Base-by-base conservation (phyloP, 37 sponge, comb jelly and placozoan genomes). In the Mnemiopsis leidyi region DNA sequence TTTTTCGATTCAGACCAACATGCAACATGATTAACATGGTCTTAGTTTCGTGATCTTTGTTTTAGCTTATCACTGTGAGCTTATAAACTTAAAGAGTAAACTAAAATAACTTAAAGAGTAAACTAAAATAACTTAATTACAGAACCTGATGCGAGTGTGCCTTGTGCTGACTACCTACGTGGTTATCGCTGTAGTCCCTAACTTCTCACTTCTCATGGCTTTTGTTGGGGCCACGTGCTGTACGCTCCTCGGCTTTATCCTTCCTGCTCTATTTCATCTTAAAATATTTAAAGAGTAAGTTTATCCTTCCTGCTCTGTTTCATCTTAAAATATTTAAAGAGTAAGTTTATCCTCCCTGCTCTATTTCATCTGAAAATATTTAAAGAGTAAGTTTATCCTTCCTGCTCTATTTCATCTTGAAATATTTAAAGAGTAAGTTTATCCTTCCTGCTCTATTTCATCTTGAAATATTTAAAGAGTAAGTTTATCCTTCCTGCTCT, bases 191-290 rank as follows among this genome's bases (percentile, higher is more conserved):
- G 35, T 82, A 5, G 95, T 98, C 24, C 99, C 99, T 20, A 93
- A 96, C 93, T 98, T 98, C 94, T 97, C 99, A 40, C 94, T 92
- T 13, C 94, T 98, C 37, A 98, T 98, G 97, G 97, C 96, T 1
- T 94, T 98, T 75, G 96, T 98, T 18, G 99, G 97, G 2, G 95
- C 97, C 23, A 92, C 94, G 23, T 95, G 96, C 68, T 98, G 99
- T 76, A 97, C 97, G 26, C 93, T 98, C 39, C 96, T 98, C 18
- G 96, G 93, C 13, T 97, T 98, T 93, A 97, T 96, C 32, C 94
- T 98, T 1, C 99, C 99, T n/a, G 99, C 93, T n/a, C 16, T 97
- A 37, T 98, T 98, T 92, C 97, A 98, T 76, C 69, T 94, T 75
- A 28, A 29, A 9, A 94, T 94, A 24, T 93, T 94, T 23, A 76